These are phyloP conservation scores for Caradrina clavipalpis DNA, from an alignment of 2,888 invertebrate genomes.

Conservation along the genomic window DNA sequence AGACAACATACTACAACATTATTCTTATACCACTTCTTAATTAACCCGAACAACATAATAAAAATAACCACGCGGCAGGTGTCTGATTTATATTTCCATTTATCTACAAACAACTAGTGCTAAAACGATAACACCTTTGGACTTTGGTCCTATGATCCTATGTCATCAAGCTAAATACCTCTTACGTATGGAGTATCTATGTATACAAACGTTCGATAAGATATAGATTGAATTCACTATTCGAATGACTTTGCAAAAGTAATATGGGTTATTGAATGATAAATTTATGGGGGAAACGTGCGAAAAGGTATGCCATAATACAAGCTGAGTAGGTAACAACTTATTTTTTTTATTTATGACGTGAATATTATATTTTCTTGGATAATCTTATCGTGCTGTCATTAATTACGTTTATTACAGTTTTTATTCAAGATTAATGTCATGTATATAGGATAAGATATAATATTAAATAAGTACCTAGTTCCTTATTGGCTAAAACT, in stretches of 20 bases:
- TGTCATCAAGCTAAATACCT: not conserved
- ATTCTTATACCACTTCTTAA: no score
- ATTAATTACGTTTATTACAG: not conserved
- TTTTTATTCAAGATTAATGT: slow-evolving; percentile 3
- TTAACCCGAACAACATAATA: not conserved
- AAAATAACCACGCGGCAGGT: not conserved
- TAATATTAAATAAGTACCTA: not conserved
- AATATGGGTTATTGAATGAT: not conserved
- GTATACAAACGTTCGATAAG: slow-evolving; percentile 17
- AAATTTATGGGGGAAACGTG: not conserved
- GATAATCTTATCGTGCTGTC: not conserved
- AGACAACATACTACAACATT: no score
- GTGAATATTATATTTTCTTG: not conserved
- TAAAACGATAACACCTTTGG: slow-evolving; percentile 32
- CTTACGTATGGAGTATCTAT: not conserved
- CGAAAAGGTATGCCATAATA: not conserved
- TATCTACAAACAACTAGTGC: slow-evolving; percentile 21
- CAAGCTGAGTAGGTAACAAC: no score
- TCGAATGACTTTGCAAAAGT: slow-evolving; percentile 5
- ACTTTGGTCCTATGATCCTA: slow-evolving; percentile 9
- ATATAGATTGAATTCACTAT: slow-evolving; percentile 19
- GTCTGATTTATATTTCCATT: slow-evolving; percentile 1
- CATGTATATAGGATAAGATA: slow-evolving; percentile 25
- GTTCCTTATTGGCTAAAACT: slow-evolving; percentile 1
- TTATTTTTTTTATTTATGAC: no score